Evolutionary conservation across 2,888 invertebrate genomes (phyloP).

Genomic region (Cerastis rubricosa): DNA sequence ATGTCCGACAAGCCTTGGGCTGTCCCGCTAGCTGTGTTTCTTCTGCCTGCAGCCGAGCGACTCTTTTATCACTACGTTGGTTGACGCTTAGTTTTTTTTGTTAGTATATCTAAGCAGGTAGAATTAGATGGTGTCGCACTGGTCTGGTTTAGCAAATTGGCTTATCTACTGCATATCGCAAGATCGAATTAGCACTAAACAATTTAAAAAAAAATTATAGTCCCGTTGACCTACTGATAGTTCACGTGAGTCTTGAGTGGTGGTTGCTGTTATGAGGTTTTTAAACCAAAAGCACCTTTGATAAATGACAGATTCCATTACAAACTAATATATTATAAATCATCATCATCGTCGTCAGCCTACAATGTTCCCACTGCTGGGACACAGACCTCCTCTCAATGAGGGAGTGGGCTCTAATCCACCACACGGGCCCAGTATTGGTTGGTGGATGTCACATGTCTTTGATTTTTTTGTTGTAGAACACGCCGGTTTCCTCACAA

Average conservation of each 20-base stretch:
- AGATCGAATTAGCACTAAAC: background rate
- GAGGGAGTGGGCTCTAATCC: no score
- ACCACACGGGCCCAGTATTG: no score
- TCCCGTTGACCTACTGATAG: background rate
- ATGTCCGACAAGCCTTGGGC: constrained; percentile 13
- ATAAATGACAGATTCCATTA: background rate
- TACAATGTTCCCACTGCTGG: no score
- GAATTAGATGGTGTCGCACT: background rate
- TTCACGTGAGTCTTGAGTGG: background rate
- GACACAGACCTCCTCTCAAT: no score
- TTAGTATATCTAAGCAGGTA: background rate
- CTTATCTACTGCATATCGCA: background rate
- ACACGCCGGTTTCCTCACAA: no score
- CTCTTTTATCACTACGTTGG: background rate
- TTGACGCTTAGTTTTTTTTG: background rate
- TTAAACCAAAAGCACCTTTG: no score
- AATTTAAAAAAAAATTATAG: background rate
- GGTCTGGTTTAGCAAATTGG: background rate
- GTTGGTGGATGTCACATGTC: no score
- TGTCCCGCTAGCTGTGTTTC: constrained; percentile 12
- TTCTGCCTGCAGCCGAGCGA: no score
- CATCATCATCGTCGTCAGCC: no score
- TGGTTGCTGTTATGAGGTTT: background rate
- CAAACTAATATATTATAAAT: no score
- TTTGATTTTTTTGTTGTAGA: no score